Evolutionary conservation across 1,140 invertebrate species (phyloP).

Genomic region (Sarcophaga peregrina): DNA sequence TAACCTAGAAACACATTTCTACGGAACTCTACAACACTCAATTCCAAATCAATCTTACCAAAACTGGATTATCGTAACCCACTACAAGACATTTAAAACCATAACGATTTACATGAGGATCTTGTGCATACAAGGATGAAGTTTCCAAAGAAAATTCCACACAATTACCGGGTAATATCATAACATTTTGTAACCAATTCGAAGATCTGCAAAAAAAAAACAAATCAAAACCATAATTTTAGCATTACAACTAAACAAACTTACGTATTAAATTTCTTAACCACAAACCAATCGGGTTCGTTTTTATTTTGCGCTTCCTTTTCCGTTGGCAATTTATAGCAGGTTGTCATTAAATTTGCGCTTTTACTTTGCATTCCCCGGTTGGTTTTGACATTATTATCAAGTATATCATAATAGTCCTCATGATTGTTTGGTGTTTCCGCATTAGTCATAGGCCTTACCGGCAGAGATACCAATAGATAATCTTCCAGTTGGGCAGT

Average conservation of each 20-base stretch:
- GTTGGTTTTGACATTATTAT: slow-evolving; percentile 53
- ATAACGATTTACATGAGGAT: slow-evolving; percentile 84
- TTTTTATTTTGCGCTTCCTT: slow-evolving; percentile 46
- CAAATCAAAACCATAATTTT: background rate
- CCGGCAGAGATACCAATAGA: slow-evolving; percentile 87
- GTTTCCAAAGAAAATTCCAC: slow-evolving; percentile 95
- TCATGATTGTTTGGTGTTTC: slow-evolving; percentile 48
- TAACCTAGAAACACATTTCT: too few species aligned
- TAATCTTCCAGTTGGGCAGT: slow-evolving; percentile 95
- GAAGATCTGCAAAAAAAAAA: slow-evolving; percentile 68
- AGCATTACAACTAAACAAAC: background rate
- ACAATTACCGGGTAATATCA: slow-evolving; percentile 93
- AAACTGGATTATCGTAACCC: slow-evolving; percentile 86
- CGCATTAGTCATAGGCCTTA: slow-evolving; percentile 47
- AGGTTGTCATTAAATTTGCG: slow-evolving; percentile 57
- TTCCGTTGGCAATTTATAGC: slow-evolving; percentile 45
- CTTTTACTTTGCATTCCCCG: slow-evolving; percentile 45
- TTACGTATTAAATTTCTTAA: slow-evolving; percentile 66
- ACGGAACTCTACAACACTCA: background rate
- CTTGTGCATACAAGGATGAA: slow-evolving; percentile 93
- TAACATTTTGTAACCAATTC: slow-evolving; percentile 88
- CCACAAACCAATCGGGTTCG: slow-evolving; percentile 61
- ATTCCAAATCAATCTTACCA: slow-evolving; percentile 47
- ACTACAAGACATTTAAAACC: slow-evolving; percentile 93
- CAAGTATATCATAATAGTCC: slow-evolving; percentile 59